phyloP scores from a whole-genome alignment of 1,140 invertebrate genomes.

The Chironomus striatipennis region DNA sequence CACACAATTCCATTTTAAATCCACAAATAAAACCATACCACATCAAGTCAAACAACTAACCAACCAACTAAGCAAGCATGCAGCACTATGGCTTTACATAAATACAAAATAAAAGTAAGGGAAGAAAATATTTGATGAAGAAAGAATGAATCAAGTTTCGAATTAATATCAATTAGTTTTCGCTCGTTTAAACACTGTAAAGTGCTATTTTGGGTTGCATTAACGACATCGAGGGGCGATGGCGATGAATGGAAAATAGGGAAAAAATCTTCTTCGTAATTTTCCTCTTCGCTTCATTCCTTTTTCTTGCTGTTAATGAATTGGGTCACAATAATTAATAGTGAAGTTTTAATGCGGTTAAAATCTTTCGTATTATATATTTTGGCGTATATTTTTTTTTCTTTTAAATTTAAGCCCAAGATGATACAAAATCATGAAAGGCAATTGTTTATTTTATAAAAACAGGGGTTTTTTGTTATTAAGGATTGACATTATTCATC shows the following conservation, averaged over 20 bases:
- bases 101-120: no score
- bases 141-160: neutral
- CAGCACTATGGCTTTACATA: no score
- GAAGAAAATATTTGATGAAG: no score
- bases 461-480: neutral
- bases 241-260: neutral
- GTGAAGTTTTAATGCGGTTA: neutral
- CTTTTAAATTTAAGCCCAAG: no score
- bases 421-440: neutral
- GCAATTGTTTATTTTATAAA: neutral
- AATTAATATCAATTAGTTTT: conserved; percentile 15
- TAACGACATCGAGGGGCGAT: neutral
- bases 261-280: neutral
- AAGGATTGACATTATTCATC: neutral
- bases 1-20: neutral
- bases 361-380: neutral
- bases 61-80: no score
- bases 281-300: neutral
- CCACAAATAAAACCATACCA: neutral
- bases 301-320: neutral
- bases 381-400: no score
- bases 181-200: neutral
- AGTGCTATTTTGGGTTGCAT: neutral
- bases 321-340: conserved; percentile 8
- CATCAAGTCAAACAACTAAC: neutral